phyloP scores from a whole-genome alignment of 2,797 vertebrate genomes.

The Acipenser transmontanus region DNA sequence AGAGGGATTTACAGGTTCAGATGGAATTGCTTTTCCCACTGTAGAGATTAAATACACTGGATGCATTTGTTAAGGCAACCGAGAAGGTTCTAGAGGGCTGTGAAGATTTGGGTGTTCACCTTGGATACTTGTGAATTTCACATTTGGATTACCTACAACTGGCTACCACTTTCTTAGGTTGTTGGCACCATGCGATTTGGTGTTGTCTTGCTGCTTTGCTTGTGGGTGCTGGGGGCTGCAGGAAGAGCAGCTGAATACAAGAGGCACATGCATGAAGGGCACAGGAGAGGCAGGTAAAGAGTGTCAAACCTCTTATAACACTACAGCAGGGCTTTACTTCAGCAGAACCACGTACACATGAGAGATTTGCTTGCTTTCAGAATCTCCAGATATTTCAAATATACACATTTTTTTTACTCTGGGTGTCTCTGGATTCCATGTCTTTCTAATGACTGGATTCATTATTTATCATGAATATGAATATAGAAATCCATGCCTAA shows the following conservation, averaged over 20 bases:
- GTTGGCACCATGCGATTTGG: conserved; percentile 68
- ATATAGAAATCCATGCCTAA: too few species aligned
- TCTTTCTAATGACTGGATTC: too few species aligned
- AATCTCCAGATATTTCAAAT: too few species aligned
- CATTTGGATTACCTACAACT: conserved; percentile 32
- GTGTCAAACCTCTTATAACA: background rate
- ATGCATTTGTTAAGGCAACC: conserved; percentile 39
- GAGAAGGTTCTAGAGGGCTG: conserved; percentile 53
- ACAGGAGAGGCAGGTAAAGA: conserved; percentile 71
- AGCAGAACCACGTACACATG: too few species aligned
- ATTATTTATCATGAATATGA: too few species aligned
- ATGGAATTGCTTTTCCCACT: conserved; percentile 71
- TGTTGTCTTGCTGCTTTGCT: conserved; percentile 63
- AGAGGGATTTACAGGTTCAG: conserved; percentile 79
- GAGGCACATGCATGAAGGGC: conserved; percentile 55
- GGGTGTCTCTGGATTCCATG: too few species aligned
- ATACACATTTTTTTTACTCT: too few species aligned
- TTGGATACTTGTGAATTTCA: conserved; percentile 39
- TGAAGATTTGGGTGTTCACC: conserved; percentile 38
- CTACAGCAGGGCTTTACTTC: too few species aligned
- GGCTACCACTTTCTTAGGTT: conserved; percentile 20
- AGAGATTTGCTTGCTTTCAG: too few species aligned
- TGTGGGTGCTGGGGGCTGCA: conserved; percentile 59
- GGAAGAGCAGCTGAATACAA: conserved; percentile 45
- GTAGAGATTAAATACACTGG: conserved; percentile 69